Evolutionary conservation across 2,113 vertebrate genomes (phyloP).

Genomic region (Rhagologus leucostigma): DNA sequence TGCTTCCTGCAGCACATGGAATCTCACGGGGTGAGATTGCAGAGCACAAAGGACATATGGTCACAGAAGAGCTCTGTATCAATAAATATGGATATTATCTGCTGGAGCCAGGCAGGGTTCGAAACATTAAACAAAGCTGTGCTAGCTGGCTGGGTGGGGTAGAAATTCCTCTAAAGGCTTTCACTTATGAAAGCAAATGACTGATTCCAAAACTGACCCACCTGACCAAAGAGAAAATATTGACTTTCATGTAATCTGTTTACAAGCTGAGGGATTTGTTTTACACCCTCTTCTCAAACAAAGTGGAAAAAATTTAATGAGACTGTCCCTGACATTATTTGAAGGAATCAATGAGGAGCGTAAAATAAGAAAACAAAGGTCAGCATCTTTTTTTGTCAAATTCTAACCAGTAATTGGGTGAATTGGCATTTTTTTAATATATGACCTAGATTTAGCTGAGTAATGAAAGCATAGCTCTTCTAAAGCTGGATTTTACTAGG

Average conservation of each 20-base stretch:
- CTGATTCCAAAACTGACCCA: background rate
- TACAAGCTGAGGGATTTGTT: background rate
- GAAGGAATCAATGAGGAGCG: background rate
- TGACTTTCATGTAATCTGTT: background rate
- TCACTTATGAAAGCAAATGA: background rate
- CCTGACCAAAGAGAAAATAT: constrained; percentile 6
- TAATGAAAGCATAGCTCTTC: background rate
- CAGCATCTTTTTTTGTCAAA: background rate
- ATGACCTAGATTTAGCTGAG: background rate
- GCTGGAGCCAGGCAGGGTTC: background rate
- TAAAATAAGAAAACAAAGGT: background rate
- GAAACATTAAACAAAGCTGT: constrained; percentile 18
- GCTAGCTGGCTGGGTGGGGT: background rate
- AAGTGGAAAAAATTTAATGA: background rate
- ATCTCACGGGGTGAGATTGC: background rate
- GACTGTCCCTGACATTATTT: background rate
- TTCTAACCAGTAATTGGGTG: background rate
- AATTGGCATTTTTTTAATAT: background rate
- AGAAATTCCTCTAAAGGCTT: background rate
- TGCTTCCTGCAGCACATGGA: constrained; percentile 5
- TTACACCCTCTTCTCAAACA: constrained; percentile 8
- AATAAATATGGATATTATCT: constrained; percentile 11
- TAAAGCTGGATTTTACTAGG: background rate
- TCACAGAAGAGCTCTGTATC: background rate
- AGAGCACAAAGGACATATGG: background rate